Conservation (phyloP, 2,113 vertebrate species). For the Polypterus bichir region DNA sequence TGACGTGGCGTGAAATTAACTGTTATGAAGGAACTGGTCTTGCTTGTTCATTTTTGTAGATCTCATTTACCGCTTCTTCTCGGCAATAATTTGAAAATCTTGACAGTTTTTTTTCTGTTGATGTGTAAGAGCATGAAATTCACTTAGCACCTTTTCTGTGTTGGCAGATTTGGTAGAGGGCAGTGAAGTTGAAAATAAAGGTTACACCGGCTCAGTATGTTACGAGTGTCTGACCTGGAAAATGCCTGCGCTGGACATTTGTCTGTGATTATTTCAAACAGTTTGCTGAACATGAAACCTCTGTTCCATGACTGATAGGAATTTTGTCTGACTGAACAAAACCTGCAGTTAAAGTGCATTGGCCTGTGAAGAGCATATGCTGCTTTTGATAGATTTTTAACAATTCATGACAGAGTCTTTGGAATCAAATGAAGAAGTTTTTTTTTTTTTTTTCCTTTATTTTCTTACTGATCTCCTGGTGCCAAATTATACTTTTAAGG, state of each 20-base stretch:
- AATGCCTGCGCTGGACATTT: slow-evolving; percentile 1
- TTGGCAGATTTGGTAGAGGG: neutral
- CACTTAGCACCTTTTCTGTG: neutral
- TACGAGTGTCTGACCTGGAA: neutral
- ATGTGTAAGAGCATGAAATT: slow-evolving; percentile 4
- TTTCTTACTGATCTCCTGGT: too few species aligned
- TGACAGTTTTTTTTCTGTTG: neutral
- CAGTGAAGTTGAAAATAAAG: slow-evolving; percentile 1
- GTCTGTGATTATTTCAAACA: neutral
- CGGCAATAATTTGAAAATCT: slow-evolving; percentile 2
- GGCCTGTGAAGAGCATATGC: slow-evolving; percentile 4
- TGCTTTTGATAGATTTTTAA: slow-evolving; percentile 3
- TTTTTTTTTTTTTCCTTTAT: too few species aligned
- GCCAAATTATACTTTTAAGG: too few species aligned
- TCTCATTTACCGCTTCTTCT: slow-evolving; percentile 6
- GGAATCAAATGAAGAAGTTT: neutral
- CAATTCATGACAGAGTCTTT: neutral
- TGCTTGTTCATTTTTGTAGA: slow-evolving; percentile 5
- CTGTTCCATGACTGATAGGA: slow-evolving; percentile 4
- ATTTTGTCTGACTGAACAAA: slow-evolving; percentile 6
- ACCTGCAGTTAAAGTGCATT: slow-evolving; percentile 3
- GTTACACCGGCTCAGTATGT: neutral
- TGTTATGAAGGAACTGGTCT: neutral
- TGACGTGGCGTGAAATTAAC: slow-evolving; percentile 4
- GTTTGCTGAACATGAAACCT: slow-evolving; percentile 4